A percentile compares a stretch with the other conserved stretches of the same genome.
These are phyloP conservation scores for Myrmophylax atrothorax DNA, from an alignment of 2,113 vertebrate species.

Conservation along the genomic window DNA sequence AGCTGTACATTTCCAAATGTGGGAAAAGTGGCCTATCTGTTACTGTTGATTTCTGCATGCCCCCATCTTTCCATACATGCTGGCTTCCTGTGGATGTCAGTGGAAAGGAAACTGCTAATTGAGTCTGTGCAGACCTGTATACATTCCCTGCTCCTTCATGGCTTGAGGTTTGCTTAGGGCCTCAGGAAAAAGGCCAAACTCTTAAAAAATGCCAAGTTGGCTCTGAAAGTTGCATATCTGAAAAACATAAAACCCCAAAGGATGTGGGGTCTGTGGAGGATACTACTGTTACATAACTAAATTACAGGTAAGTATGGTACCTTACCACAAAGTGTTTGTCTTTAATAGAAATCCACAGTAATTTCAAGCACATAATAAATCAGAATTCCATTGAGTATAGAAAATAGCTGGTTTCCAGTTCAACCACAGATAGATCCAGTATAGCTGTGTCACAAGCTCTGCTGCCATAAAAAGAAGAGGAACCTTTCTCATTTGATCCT, in stretches of 20 bases:
- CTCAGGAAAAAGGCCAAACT: constrained; percentile 55
- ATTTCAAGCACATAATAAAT: constrained; percentile 67
- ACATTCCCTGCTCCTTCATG: constrained; percentile 56
- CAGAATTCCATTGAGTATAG: constrained; percentile 46
- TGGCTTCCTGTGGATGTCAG: constrained; percentile 61
- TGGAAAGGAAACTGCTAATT: constrained; percentile 66
- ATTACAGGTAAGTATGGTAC: constrained; percentile 67
- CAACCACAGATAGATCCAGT: constrained; percentile 37
- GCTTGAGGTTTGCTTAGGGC: constrained; percentile 52
- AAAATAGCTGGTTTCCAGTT: constrained; percentile 61
- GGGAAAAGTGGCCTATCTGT: constrained; percentile 46
- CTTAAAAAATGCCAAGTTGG: constrained; percentile 62
- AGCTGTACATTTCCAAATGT: constrained; percentile 47
- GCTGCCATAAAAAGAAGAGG: not conserved
- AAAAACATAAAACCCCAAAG: constrained; percentile 59
- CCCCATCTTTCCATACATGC: constrained; percentile 53
- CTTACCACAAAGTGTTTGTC: constrained; percentile 59
- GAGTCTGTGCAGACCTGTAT: constrained; percentile 61
- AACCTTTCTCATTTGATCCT: constrained; percentile 17
- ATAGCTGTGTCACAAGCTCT: not conserved
- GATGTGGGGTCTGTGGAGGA: constrained; percentile 58
- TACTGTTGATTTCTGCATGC: constrained; percentile 48
- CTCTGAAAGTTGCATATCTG: constrained; percentile 47
- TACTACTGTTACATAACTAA: constrained; percentile 65
- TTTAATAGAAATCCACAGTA: constrained; percentile 65